phyloP scores from a whole-genome alignment of 1,140 invertebrate genomes.

The Drosophila sp. region DNA sequence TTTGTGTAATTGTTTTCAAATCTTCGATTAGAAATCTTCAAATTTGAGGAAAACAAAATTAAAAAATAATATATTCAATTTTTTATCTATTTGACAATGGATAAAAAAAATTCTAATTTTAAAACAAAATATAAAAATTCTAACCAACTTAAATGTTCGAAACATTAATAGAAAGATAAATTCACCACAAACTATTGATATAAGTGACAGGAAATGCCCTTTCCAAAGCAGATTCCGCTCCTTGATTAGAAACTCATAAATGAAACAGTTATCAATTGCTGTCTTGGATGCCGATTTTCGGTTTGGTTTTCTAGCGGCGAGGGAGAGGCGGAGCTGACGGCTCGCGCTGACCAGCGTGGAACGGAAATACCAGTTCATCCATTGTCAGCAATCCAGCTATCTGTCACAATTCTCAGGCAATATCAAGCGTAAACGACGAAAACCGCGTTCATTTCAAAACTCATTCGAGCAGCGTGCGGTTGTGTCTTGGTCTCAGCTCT shows the following conservation, averaged over 20 bases:
- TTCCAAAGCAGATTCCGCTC: constrained; percentile 9
- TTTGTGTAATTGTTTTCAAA: too few species aligned
- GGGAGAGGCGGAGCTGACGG: not conserved
- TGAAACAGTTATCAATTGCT: constrained; percentile 41
- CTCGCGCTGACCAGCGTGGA: constrained; percentile 35
- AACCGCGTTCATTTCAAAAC: constrained; percentile 53
- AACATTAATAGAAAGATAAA: too few species aligned
- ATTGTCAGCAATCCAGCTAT: constrained; percentile 41
- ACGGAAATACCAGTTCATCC: constrained; percentile 44
- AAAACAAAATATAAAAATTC: too few species aligned
- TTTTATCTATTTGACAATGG: too few species aligned
- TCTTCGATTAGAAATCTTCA: too few species aligned
- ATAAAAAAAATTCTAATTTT: too few species aligned
- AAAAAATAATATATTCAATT: too few species aligned
- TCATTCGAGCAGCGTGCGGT: constrained; percentile 42
- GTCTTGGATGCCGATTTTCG: constrained; percentile 30
- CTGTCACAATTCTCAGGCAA: constrained; percentile 28
- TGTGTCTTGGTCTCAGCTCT: constrained; percentile 32
- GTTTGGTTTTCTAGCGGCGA: not conserved
- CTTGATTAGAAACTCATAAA: constrained; percentile 28
- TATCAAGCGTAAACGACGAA: constrained; percentile 12
- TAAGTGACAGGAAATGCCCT: not conserved
- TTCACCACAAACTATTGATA: too few species aligned
- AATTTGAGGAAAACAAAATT: too few species aligned
- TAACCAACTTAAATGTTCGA: too few species aligned